phyloP scores from a whole-genome alignment of 2,797 vertebrate species.

The Hoplostethus atlanticus region DNA sequence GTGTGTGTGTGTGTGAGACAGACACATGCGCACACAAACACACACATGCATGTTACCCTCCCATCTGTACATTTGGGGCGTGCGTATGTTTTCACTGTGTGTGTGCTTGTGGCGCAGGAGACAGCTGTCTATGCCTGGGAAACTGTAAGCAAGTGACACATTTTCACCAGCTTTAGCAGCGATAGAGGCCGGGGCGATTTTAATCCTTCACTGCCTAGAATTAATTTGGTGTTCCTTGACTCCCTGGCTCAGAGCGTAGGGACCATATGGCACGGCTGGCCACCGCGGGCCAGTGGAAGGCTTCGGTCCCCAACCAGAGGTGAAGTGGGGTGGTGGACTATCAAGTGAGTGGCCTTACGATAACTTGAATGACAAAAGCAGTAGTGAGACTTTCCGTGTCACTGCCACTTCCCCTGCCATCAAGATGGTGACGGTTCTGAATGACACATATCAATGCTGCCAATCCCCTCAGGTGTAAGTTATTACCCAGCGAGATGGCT shows the following conservation, averaged over 20 bases:
- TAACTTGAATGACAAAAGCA: constrained; percentile 18
- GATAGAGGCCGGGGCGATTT: constrained; percentile 61
- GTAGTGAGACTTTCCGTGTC: constrained; percentile 34
- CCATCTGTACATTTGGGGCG: constrained; percentile 7
- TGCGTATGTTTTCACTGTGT: background rate
- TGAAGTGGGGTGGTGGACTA: constrained; percentile 25
- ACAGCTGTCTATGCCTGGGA: constrained; percentile 30
- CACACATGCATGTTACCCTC: background rate
- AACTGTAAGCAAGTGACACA: constrained; percentile 55
- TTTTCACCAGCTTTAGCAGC: constrained; percentile 58
- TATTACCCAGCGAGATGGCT: background rate
- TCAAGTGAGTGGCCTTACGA: constrained; percentile 6
- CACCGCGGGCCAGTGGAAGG: constrained; percentile 42
- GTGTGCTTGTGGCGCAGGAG: constrained; percentile 28
- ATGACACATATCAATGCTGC: constrained; percentile 43
- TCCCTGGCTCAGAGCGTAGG: constrained; percentile 53
- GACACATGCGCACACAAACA: background rate
- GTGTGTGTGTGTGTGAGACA: background rate
- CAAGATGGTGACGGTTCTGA: constrained; percentile 39
- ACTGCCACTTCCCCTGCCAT: constrained; percentile 19
- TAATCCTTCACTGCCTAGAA: constrained; percentile 69
- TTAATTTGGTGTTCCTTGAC: constrained; percentile 77
- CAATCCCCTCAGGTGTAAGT: constrained; percentile 20
- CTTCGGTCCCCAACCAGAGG: constrained; percentile 35
- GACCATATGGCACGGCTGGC: constrained; percentile 66